Base-by-base conservation (phyloP, 2,888 invertebrate genomes). In the Proisotoma minuta region DNA sequence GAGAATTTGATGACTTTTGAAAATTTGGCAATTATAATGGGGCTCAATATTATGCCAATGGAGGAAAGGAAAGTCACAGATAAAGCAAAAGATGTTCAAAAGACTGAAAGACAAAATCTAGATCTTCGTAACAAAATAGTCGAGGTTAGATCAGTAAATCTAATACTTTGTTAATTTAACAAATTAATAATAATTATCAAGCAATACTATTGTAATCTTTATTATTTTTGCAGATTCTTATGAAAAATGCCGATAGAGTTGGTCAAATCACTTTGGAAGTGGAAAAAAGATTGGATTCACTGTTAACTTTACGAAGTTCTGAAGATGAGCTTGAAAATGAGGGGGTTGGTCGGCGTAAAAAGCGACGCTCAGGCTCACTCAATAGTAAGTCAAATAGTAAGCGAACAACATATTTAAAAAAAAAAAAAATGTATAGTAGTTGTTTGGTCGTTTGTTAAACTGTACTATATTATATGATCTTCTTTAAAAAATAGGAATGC, bases 21-120 rank as follows among this genome's bases (percentile, higher is more conserved):
- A 57, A 94, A 94, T 79, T 80, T 94, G 68, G 88, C 93, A 1
- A 87, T 91, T 70, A 87, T 93, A 27, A 81, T 94, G 76, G 87
- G 90, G 0, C 93, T 93, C 0, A 90, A 90, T 75, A 82, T 94
- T 57, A 88, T 94, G 86, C 91, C 91, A 0, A 79, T 87, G 12
- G 85, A 85, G 57, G 54, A 49, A 20, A 63, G 56, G 15, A 34
- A 34, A 43, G 43, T 43, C 18, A 43, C 43, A 43, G 20, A 43
- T 4, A 63, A 54, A 22, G 24, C 77, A 23, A 71, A 79, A 78
- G 75, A 72, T 75, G 52, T 75, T 74, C 84, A 52, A n/a, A 82
- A 85, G 50, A 80, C 84, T 24, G 66, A 66, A 81, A 83, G 68
- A 20, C 60, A 69, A 15, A 79, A 87, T 70, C 79, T 87, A 60